phyloP scores from a whole-genome alignment of 2,888 invertebrate genomes.

The Miltochrista miniata region DNA sequence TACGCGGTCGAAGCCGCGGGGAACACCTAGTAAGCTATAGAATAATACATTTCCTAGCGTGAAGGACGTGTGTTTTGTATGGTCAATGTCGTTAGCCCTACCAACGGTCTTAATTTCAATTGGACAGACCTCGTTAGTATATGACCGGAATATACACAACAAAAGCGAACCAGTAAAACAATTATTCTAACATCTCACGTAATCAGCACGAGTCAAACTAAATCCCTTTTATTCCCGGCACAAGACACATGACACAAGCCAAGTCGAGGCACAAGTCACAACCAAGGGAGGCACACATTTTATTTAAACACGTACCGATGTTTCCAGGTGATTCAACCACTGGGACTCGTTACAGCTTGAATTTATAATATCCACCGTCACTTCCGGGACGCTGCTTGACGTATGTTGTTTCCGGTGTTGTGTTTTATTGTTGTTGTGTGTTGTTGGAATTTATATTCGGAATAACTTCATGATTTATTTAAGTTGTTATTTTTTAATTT shows the following conservation, averaged over 20 bases:
- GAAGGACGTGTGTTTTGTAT: too few relatives aligned
- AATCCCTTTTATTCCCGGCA: neutral
- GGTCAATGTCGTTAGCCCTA: too few relatives aligned
- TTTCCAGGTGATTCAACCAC: constrained; percentile 56
- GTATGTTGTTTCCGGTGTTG: constrained; percentile 38
- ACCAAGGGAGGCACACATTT: constrained; percentile 15
- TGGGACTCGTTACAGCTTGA: constrained; percentile 38
- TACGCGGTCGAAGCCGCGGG: too few relatives aligned
- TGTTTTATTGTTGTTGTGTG: constrained; percentile 34
- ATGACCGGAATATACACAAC: too few relatives aligned
- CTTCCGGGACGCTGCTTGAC: constrained; percentile 47
- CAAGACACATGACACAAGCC: too few relatives aligned
- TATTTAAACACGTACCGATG: constrained; percentile 23
- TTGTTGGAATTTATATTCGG: neutral
- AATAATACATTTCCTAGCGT: too few relatives aligned
- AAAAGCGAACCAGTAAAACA: neutral
- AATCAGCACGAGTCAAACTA: neutral
- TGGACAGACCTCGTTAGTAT: too few relatives aligned
- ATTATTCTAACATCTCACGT: neutral
- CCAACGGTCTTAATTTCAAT: too few relatives aligned
- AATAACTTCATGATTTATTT: neutral
- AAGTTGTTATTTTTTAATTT: too few relatives aligned
- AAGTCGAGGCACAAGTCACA: too few relatives aligned
- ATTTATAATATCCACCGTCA: constrained; percentile 52
- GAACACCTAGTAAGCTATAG: too few relatives aligned